Conservation (phyloP, 2,888 invertebrate genomes). For the Koerneria pararmatus region DNA sequence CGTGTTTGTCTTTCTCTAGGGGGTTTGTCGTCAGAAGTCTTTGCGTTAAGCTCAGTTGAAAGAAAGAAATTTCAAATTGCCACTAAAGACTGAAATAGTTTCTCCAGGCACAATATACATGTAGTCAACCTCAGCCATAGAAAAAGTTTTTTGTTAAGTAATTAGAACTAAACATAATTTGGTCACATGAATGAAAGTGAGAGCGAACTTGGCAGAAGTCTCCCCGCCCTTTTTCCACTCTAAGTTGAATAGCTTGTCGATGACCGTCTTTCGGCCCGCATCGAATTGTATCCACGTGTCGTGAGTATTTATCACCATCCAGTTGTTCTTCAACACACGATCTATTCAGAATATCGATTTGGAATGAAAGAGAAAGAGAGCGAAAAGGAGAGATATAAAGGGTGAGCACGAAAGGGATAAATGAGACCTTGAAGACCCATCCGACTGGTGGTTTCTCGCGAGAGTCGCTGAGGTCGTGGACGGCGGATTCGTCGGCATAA, state of each 20-base stretch:
- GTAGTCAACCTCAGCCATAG: no score
- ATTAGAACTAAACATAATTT: no score
- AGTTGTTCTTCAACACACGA: slow-evolving; percentile 29
- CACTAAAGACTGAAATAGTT: no score
- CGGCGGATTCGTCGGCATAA: not conserved
- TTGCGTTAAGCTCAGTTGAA: no score
- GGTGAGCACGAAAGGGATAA: no score
- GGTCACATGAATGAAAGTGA: not conserved
- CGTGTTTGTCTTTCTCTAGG: no score
- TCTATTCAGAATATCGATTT: slow-evolving; percentile 21
- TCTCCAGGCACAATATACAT: no score
- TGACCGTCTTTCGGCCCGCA: slow-evolving; percentile 26
- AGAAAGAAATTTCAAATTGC: no score
- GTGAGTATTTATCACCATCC: slow-evolving; percentile 35
- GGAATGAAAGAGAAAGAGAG: slow-evolving; percentile 14
- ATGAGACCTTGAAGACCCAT: not conserved
- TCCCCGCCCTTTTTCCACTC: slow-evolving; percentile 6
- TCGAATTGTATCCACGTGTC: slow-evolving; percentile 32
- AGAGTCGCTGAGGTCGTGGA: not conserved
- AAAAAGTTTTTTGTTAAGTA: no score
- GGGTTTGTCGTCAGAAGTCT: no score
- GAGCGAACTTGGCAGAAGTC: not conserved
- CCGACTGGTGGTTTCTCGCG: not conserved
- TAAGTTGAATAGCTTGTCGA: slow-evolving; percentile 31
- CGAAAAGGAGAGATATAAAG: no score